Conservation (phyloP, 2,113 vertebrate species). For the Anser cygnoides region DNA sequence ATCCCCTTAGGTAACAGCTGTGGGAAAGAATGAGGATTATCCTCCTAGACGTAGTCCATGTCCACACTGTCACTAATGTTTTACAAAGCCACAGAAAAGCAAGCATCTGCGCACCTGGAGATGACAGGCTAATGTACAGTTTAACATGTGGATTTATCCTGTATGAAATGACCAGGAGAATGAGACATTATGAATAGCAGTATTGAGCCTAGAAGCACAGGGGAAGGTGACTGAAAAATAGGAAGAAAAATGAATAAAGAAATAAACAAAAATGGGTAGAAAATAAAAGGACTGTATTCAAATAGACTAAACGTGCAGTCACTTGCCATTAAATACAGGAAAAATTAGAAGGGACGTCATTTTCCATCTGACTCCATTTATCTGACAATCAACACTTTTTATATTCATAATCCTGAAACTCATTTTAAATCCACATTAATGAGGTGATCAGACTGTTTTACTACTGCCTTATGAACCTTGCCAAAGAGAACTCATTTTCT, state of each 20-base stretch:
- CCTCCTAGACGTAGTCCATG: not conserved
- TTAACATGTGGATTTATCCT: not conserved
- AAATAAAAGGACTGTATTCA: not conserved
- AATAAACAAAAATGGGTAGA: not conserved
- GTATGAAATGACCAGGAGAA: rapidly evolving
- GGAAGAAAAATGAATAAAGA: not conserved
- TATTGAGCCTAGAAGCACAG: not conserved
- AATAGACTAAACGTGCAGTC: not conserved
- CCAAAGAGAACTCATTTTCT: constrained; percentile 33
- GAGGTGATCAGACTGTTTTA: constrained; percentile 19
- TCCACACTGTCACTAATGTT: not conserved
- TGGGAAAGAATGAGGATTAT: not conserved
- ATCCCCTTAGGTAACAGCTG: not conserved
- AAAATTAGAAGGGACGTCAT: not conserved
- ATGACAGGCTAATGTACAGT: not conserved
- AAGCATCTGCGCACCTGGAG: not conserved
- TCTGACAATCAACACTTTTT: constrained; percentile 39
- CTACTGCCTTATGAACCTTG: constrained; percentile 8
- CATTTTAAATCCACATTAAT: constrained; percentile 40
- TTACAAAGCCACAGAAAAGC: not conserved
- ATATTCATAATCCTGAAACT: not conserved
- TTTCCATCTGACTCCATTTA: constrained; percentile 28
- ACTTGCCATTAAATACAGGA: constrained; percentile 5
- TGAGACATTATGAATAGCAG: not conserved
- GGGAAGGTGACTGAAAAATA: not conserved